These are phyloP conservation scores for Ostrea edulis DNA, from an alignment of 1,140 invertebrate species.

Conservation along the genomic window DNA sequence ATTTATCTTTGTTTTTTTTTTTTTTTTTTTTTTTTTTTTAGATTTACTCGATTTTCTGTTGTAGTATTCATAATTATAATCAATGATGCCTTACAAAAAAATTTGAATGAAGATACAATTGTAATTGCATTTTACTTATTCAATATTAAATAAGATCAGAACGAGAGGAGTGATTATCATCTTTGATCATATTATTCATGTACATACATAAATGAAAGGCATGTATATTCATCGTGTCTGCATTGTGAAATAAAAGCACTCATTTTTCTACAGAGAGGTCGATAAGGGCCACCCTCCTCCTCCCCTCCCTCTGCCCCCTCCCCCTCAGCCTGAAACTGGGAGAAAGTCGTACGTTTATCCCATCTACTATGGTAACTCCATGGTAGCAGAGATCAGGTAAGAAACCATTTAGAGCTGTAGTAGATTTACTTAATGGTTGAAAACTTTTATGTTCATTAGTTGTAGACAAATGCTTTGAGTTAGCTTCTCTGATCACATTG, in stretches of 20 bases:
- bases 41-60: not conserved
- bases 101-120: too few species aligned
- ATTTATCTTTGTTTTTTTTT: not conserved
- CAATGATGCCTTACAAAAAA: too few species aligned
- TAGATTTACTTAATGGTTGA: not conserved
- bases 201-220: too few species aligned
- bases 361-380: conserved; percentile 73
- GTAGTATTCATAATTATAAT: too few species aligned
- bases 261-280: conserved; percentile 18
- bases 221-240: too few species aligned
- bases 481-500: too few species aligned
- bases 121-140: too few species aligned
- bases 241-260: not conserved
- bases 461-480: not conserved
- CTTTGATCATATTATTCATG: too few species aligned
- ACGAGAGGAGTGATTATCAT: too few species aligned
- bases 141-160: too few species aligned
- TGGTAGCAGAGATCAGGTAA: conserved; percentile 75
- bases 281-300: conserved; percentile 56
- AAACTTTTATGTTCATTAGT: not conserved
- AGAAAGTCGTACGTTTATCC: conserved; percentile 68
- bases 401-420: too few species aligned
- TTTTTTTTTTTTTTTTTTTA: not conserved
- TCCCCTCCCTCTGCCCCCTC: conserved; percentile 47
- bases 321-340: conserved; percentile 51